Conservation (phyloP, 2,888 invertebrate species). For the Aelia acuminata region DNA sequence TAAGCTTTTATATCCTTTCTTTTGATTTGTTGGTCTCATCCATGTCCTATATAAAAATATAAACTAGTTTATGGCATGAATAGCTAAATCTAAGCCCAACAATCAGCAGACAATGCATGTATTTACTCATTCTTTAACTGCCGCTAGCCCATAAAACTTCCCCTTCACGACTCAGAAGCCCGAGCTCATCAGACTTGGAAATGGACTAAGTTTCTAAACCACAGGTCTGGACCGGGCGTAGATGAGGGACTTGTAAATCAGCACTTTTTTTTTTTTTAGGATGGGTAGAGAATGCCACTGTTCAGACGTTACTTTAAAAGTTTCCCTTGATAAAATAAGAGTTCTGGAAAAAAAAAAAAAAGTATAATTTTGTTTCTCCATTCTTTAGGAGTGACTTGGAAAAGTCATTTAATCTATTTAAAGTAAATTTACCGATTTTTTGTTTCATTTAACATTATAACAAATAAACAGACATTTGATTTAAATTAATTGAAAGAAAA, state of each 20-base stretch:
- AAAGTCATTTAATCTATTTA: too few relatives aligned
- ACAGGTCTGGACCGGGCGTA: background rate
- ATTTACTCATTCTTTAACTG: background rate
- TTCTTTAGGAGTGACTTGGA: too few relatives aligned
- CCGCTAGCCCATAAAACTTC: background rate
- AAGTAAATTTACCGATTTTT: too few relatives aligned
- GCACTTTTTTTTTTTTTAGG: background rate
- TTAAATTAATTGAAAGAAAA: too few relatives aligned
- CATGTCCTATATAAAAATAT: too few relatives aligned
- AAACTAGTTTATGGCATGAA: too few relatives aligned
- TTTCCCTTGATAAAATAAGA: background rate
- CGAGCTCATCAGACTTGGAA: conserved; percentile 13
- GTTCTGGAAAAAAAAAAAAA: background rate
- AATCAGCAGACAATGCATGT: background rate
- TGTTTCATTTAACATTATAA: too few relatives aligned
- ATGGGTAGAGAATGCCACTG: background rate
- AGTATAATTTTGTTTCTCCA: too few relatives aligned
- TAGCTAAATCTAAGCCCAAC: too few relatives aligned
- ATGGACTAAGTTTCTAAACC: background rate
- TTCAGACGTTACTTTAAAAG: background rate
- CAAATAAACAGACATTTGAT: too few relatives aligned
- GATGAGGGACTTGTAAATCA: background rate
- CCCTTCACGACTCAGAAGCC: background rate
- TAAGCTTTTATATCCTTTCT: too few relatives aligned
- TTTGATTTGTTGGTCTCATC: too few relatives aligned